Conservation (phyloP, 2,113 vertebrate genomes). For the Xenopus borealis region DNA sequence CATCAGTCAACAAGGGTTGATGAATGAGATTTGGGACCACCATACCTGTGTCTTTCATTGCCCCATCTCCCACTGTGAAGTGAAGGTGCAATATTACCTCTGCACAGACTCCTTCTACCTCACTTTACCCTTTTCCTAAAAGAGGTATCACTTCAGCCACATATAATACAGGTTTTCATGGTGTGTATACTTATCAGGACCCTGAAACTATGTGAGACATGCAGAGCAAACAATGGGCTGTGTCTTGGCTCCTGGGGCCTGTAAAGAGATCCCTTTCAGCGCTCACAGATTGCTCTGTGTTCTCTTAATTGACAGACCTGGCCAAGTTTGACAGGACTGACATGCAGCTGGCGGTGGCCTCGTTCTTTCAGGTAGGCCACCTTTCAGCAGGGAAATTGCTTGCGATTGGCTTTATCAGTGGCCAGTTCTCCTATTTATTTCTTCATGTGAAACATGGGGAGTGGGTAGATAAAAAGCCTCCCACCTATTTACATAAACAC, state of each 20-base stretch:
- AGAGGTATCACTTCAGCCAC: slow-evolving; percentile 71
- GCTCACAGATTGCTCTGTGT: slow-evolving; percentile 85
- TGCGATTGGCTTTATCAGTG: slow-evolving; percentile 70
- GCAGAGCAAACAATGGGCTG: slow-evolving; percentile 83
- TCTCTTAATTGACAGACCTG: slow-evolving; percentile 85
- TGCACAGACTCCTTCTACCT: slow-evolving; percentile 65
- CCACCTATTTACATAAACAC: slow-evolving; percentile 25
- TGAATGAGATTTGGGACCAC: slow-evolving; percentile 74
- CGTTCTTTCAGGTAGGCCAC: slow-evolving; percentile 74
- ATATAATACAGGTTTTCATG: slow-evolving; percentile 89
- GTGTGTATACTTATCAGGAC: slow-evolving; percentile 81
- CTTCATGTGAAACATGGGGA: slow-evolving; percentile 25
- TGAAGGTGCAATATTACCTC: slow-evolving; percentile 76
- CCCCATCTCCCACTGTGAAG: slow-evolving; percentile 71
- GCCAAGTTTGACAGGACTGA: slow-evolving; percentile 77
- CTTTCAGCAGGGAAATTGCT: slow-evolving; percentile 83
- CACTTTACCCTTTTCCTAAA: slow-evolving; percentile 66
- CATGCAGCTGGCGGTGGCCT: slow-evolving; percentile 73
- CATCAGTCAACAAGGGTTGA: slow-evolving; percentile 70
- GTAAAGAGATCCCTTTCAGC: slow-evolving; percentile 88
- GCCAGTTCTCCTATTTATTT: slow-evolving; percentile 55
- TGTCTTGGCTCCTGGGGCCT: slow-evolving; percentile 74
- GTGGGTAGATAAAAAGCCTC: slow-evolving; percentile 43
- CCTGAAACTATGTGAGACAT: slow-evolving; percentile 93
- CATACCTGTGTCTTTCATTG: slow-evolving; percentile 76